Evolutionary conservation across 2,113 vertebrate genomes (phyloP).

Genomic region (Tapirus terrestris): DNA sequence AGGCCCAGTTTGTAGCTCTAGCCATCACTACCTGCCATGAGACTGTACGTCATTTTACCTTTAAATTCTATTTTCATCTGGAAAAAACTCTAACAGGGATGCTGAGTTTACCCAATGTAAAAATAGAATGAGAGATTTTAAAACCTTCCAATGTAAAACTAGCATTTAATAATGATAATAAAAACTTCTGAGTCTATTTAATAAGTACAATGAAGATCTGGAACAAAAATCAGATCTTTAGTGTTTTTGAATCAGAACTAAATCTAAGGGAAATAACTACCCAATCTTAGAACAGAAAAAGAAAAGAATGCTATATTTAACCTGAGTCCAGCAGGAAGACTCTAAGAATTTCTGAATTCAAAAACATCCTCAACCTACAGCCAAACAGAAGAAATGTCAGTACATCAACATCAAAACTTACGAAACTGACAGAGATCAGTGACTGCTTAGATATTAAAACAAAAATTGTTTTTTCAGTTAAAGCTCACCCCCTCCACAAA

Average conservation of each 20-base stretch:
- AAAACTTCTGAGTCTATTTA: conserved; percentile 38
- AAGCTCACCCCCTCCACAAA: background rate
- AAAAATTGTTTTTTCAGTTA: background rate
- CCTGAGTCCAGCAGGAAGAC: background rate
- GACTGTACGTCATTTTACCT: background rate
- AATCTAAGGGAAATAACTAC: conserved; percentile 28
- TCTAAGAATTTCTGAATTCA: conserved; percentile 40
- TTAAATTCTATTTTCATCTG: background rate
- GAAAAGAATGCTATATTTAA: background rate
- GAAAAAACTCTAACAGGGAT: background rate
- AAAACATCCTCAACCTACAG: background rate
- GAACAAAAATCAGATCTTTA: background rate
- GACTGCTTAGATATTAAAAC: conserved; percentile 21
- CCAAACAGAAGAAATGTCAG: background rate
- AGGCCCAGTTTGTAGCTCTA: background rate
- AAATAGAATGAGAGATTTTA: background rate
- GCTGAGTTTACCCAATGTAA: background rate
- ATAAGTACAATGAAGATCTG: background rate
- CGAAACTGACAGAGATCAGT: background rate
- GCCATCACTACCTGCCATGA: background rate
- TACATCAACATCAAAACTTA: background rate
- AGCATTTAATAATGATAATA: background rate
- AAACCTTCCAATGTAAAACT: background rate
- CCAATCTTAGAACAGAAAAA: background rate
- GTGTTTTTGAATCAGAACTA: background rate